Evolutionary conservation across 2,888 invertebrate species (phyloP).

Genomic region (Schrankia costaestrigalis): DNA sequence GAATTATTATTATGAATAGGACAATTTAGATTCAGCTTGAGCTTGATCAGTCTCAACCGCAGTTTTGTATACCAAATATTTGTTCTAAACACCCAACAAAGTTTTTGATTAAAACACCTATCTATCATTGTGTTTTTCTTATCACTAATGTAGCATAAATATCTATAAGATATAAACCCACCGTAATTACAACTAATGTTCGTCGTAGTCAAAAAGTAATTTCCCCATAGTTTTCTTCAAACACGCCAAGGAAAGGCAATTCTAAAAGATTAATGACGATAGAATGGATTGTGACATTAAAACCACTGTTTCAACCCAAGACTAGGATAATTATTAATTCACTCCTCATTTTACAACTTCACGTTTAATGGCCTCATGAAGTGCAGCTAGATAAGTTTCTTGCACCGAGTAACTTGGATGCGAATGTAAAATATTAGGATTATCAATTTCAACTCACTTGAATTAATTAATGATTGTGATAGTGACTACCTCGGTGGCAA

Average conservation of each 20-base stretch:
- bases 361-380: conserved; percentile 11
- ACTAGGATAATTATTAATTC: conserved; percentile 26
- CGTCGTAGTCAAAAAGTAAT: conserved; percentile 43
- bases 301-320: conserved; percentile 34
- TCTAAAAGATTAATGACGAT: conserved; percentile 41
- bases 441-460: neutral
- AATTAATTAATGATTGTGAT: too few species aligned
- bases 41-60: too few species aligned
- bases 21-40: too few species aligned
- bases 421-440: neutral
- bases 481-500: too few species aligned
- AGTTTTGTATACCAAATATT: too few species aligned
- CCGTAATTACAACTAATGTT: conserved; percentile 9
- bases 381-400: conserved; percentile 1
- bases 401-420: neutral
- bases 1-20: too few species aligned
- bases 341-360: conserved; percentile 16
- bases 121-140: too few species aligned
- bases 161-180: too few species aligned
- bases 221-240: conserved; percentile 32
- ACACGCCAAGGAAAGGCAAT: conserved; percentile 27
- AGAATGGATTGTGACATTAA: conserved; percentile 35
- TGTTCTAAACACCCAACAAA: too few species aligned
- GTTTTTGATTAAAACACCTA: too few species aligned
- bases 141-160: too few species aligned